Evolutionary conservation across 2,113 vertebrate genomes (phyloP).

Genomic region (Cinclus mexicanus): DNA sequence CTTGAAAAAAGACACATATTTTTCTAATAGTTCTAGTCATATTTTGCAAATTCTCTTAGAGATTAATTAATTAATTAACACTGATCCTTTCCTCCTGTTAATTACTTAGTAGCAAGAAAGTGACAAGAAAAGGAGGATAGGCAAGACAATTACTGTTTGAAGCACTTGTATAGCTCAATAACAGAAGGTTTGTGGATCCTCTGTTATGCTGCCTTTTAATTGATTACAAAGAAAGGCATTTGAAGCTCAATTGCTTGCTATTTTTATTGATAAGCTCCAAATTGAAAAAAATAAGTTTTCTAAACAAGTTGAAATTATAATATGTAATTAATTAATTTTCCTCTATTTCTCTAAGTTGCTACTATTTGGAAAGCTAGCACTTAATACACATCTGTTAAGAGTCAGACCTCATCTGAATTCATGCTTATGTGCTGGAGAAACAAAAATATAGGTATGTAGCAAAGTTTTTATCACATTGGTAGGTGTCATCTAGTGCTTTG

Average conservation of each 20-base stretch:
- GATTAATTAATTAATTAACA: background rate
- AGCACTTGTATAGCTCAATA: background rate
- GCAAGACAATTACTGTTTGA: background rate
- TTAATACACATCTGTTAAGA: background rate
- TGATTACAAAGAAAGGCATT: background rate
- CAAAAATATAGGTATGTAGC: background rate
- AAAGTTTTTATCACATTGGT: background rate
- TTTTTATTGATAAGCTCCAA: background rate
- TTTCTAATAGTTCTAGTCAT: background rate
- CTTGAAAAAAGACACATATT: accelerated
- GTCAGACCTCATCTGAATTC: background rate
- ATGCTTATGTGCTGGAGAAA: background rate
- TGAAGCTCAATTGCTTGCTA: background rate
- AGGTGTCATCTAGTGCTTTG: background rate
- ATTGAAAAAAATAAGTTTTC: background rate
- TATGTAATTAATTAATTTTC: background rate
- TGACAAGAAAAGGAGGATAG: background rate
- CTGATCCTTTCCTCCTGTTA: background rate
- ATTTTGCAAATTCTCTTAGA: background rate
- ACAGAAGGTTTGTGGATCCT: background rate
- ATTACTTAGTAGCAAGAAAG: background rate
- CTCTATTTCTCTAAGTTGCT: background rate
- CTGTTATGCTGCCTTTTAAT: background rate
- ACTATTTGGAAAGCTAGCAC: background rate
- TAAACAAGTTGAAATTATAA: background rate